Percentiles rank a stretch among this genome's conserved stretches.
Evolutionary conservation across 2,888 invertebrate genomes (phyloP).

Genomic region (Caenorhabditis sp.): DNA sequence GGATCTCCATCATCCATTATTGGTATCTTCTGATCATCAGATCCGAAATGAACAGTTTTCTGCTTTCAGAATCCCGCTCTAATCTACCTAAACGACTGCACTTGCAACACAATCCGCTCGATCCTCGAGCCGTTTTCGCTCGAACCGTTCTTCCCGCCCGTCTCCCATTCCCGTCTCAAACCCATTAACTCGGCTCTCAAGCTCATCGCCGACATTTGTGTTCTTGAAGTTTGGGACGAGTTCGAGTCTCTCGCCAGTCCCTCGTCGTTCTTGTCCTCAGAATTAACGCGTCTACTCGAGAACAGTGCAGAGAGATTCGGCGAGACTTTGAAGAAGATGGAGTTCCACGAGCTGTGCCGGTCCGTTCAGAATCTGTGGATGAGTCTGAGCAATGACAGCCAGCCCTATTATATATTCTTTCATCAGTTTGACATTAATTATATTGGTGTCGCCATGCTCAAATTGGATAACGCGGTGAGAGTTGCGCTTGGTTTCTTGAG

Average conservation of each 20-base stretch:
- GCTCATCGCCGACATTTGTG: conserved; percentile 59
- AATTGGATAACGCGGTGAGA: conserved; percentile 37
- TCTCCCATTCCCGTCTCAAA: conserved; percentile 47
- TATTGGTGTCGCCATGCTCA: conserved; percentile 33
- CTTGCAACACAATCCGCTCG: conserved; percentile 27
- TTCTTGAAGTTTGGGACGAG: conserved; percentile 59
- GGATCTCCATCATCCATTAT: conserved; percentile 34
- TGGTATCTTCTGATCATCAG: conserved; percentile 16
- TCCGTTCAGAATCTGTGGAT: conserved; percentile 30
- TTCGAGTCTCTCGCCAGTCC: conserved; percentile 34
- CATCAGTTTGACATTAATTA: conserved; percentile 63
- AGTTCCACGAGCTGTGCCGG: conserved; percentile 32
- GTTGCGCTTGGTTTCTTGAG: no score
- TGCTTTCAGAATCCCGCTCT: conserved; percentile 26
- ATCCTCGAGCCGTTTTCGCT: conserved; percentile 21
- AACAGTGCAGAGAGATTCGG: conserved; percentile 37
- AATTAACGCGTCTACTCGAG: conserved; percentile 46
- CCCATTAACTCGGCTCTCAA: conserved; percentile 56
- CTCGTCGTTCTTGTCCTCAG: conserved; percentile 33
- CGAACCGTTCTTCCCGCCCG: conserved; percentile 51
- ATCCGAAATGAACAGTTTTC: not conserved
- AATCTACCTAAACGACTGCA: conserved; percentile 45
- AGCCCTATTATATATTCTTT: conserved; percentile 56
- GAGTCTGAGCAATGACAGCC: conserved; percentile 36
- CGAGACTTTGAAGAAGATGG: conserved; percentile 23